Conservation (phyloP, 2,888 invertebrate species). For the Leucoptera coffeella region DNA sequence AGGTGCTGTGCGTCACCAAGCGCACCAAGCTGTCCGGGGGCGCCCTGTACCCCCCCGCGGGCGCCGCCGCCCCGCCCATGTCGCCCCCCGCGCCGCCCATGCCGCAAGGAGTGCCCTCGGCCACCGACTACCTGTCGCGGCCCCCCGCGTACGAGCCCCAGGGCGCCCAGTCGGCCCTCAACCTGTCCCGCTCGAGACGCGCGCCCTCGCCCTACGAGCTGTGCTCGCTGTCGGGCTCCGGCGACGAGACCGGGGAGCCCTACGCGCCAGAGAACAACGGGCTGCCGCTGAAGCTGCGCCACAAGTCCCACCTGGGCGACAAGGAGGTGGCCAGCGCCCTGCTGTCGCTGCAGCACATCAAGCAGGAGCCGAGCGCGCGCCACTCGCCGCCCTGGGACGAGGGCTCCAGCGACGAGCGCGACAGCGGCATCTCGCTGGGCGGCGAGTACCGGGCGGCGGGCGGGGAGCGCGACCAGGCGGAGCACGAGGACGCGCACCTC, state of each 20-base stretch:
- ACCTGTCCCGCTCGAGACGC: conserved; percentile 60
- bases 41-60: conserved; percentile 42
- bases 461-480: conserved; percentile 31
- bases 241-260: conserved; percentile 42
- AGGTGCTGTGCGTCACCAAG: conserved; percentile 78
- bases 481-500: conserved; percentile 67
- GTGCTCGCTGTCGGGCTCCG: conserved; percentile 65
- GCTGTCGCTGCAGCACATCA: conserved; percentile 77
- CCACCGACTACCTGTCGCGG: conserved; percentile 40
- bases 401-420: conserved; percentile 84
- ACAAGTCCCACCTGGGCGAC: conserved; percentile 85
- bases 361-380: conserved; percentile 75
- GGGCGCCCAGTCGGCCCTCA: conserved; percentile 66
- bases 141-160: conserved; percentile 55
- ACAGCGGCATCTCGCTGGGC: conserved; percentile 82
- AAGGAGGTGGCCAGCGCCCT: conserved; percentile 82
- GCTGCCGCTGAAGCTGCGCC: conserved; percentile 83
- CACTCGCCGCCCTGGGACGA: conserved; percentile 85
- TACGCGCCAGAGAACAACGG: conserved; percentile 66
- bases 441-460: conserved; percentile 56
- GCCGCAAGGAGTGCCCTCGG: conserved; percentile 47
- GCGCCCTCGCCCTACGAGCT: conserved; percentile 76
- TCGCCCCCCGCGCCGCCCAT: conserved; percentile 46
- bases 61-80: conserved; percentile 36
- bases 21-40: conserved; percentile 50